A percentile compares a stretch with the other conserved stretches of the same genome.
Conservation (phyloP, 2,113 vertebrate genomes). For the Brachyhypopomus occidentalis region DNA sequence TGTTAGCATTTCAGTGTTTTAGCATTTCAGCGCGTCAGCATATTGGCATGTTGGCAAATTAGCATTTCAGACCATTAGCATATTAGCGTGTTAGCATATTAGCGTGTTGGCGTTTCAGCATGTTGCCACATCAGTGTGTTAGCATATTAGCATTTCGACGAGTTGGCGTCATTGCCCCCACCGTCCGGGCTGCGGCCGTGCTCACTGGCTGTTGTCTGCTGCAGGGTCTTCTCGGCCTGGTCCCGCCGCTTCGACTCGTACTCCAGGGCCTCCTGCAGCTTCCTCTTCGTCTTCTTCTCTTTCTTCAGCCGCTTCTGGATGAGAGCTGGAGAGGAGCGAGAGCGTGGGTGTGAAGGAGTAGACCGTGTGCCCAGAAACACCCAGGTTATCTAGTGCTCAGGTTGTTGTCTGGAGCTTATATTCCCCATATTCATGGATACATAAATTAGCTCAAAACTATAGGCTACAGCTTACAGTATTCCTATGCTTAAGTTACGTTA, state of each 20-base stretch:
- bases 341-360: not conserved
- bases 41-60: too few relatives aligned
- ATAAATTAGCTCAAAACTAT: slow-evolving; percentile 22
- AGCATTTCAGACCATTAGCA: too few relatives aligned
- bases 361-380: not conserved
- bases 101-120: too few relatives aligned
- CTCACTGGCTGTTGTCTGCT: slow-evolving; percentile 81
- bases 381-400: not conserved
- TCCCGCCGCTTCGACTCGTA: slow-evolving; percentile 87
- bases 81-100: too few relatives aligned
- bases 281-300: slow-evolving; percentile 89
- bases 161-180: slow-evolving; percentile 57
- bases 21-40: too few relatives aligned
- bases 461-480: slow-evolving; percentile 32
- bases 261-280: slow-evolving; percentile 88
- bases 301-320: slow-evolving; percentile 91
- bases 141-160: too few relatives aligned
- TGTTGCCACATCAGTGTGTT: too few relatives aligned
- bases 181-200: slow-evolving; percentile 82
- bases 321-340: slow-evolving; percentile 73
- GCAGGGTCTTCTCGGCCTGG: slow-evolving; percentile 85
- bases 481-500: slow-evolving; percentile 29
- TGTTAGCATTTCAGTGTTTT: too few relatives aligned
- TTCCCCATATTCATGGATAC: slow-evolving; percentile 3
- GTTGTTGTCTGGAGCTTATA: not conserved